phyloP scores from a whole-genome alignment of 2,888 invertebrate species.

The Lathronympha strigana region DNA sequence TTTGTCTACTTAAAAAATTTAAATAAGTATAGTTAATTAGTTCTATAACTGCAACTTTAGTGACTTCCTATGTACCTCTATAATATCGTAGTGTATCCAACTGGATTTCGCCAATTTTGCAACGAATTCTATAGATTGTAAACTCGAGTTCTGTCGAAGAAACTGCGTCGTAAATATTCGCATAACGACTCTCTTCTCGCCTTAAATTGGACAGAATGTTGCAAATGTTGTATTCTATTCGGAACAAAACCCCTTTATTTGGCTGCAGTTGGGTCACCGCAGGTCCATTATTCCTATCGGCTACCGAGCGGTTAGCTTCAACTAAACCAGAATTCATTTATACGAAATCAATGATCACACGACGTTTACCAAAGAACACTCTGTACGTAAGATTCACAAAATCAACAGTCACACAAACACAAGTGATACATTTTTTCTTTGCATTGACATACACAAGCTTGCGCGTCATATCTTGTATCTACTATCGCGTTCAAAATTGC shows the following conservation, averaged over 20 bases:
- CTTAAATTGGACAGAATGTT: conserved; percentile 28
- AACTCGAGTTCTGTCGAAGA: conserved; percentile 26
- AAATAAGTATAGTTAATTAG: too few species aligned
- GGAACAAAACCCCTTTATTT: conserved; percentile 21
- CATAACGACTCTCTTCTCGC: conserved; percentile 12
- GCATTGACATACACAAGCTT: too few species aligned
- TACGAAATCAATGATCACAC: too few species aligned
- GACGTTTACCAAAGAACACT: neutral
- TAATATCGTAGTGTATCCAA: conserved; percentile 1
- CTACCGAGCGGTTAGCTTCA: neutral
- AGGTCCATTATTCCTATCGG: conserved; percentile 1
- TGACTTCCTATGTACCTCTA: too few species aligned
- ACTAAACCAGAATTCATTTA: too few species aligned
- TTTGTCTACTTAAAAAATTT: too few species aligned
- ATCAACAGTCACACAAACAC: too few species aligned
- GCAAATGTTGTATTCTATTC: conserved; percentile 15
- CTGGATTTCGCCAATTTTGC: conserved; percentile 6
- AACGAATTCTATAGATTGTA: conserved; percentile 16
- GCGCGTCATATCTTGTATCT: too few species aligned
- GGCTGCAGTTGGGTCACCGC: neutral
- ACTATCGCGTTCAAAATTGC: too few species aligned
- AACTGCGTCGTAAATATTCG: conserved; percentile 32
- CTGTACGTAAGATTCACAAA: too few species aligned
- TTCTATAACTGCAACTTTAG: too few species aligned
- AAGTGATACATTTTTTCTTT: too few species aligned